phyloP scores from a whole-genome alignment of 2,888 invertebrate species.

The Machimus atricapillus region DNA sequence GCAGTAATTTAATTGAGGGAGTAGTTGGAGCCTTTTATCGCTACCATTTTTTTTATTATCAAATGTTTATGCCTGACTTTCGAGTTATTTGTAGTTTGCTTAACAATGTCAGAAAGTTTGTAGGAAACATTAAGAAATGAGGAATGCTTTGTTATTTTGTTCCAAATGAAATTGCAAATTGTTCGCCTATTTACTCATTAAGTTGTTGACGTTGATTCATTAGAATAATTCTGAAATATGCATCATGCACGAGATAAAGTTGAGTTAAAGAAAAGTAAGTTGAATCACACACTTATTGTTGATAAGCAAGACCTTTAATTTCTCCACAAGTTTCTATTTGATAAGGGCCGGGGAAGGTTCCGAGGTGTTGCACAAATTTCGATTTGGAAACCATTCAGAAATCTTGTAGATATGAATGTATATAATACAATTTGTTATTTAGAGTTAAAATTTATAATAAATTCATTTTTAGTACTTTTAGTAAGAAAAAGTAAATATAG shows the following conservation, averaged over 20 bases:
- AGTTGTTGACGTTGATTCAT: not conserved
- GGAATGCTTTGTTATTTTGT: not conserved
- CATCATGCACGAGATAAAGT: not conserved
- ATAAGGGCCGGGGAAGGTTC: too few species aligned
- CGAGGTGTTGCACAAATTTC: too few species aligned
- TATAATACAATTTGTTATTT: too few species aligned
- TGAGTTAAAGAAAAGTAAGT: not conserved
- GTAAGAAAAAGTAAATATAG: too few species aligned
- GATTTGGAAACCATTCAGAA: too few species aligned
- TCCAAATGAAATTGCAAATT: not conserved
- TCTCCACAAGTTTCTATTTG: too few species aligned
- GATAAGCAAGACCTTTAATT: too few species aligned
- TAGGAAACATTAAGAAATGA: not conserved
- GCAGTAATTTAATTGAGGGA: not conserved
- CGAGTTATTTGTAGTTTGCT: not conserved
- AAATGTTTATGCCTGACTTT: not conserved
- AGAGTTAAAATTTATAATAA: too few species aligned
- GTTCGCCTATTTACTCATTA: not conserved
- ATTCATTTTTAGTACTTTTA: too few species aligned
- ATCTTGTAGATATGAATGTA: too few species aligned
- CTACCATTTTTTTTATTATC: not conserved
- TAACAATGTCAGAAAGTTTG: not conserved
- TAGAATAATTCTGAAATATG: not conserved
- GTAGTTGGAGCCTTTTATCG: not conserved
- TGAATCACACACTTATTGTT: not conserved